phyloP scores from a whole-genome alignment of 2,113 vertebrate species.

The Phylloscopus trochiloides region DNA sequence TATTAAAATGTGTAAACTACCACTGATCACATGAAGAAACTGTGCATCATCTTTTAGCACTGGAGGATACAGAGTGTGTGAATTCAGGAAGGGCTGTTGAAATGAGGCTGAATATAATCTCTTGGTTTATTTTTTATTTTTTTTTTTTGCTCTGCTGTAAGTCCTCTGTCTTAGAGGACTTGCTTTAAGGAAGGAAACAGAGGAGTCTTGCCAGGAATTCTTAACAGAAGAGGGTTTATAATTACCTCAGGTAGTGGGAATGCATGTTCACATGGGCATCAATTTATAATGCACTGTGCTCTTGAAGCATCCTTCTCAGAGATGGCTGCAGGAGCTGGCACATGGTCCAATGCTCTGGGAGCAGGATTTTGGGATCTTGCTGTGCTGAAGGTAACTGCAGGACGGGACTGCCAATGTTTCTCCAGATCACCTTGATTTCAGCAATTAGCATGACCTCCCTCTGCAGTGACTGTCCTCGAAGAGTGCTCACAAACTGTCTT shows the following conservation, averaged over 20 bases:
- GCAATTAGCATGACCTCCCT: not conserved
- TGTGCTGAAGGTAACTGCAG: conserved; percentile 1
- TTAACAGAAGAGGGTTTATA: not conserved
- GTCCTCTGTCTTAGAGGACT: not conserved
- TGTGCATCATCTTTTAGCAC: not conserved
- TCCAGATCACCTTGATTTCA: not conserved
- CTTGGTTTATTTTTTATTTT: not conserved
- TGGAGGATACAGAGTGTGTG: not conserved
- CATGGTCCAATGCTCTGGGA: not conserved
- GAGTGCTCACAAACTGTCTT: not conserved
- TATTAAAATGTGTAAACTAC: not conserved
- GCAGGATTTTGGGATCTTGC: not conserved
- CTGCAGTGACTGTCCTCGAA: not conserved
- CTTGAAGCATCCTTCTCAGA: not conserved
- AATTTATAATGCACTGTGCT: not conserved
- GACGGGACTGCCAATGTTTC: not conserved
- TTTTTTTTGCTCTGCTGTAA: not conserved
- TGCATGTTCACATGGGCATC: not conserved
- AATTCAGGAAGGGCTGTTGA: not conserved
- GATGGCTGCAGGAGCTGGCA: not conserved
- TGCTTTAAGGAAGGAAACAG: not conserved
- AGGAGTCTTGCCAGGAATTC: not conserved
- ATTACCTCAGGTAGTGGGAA: not conserved
- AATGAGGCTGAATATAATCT: not conserved
- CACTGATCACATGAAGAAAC: not conserved